A percentile compares a stretch with the other conserved stretches of the same genome.
These are phyloP conservation scores for Stigmatopora nigra DNA, from an alignment of 2,113 vertebrate genomes.

Conservation along the genomic window DNA sequence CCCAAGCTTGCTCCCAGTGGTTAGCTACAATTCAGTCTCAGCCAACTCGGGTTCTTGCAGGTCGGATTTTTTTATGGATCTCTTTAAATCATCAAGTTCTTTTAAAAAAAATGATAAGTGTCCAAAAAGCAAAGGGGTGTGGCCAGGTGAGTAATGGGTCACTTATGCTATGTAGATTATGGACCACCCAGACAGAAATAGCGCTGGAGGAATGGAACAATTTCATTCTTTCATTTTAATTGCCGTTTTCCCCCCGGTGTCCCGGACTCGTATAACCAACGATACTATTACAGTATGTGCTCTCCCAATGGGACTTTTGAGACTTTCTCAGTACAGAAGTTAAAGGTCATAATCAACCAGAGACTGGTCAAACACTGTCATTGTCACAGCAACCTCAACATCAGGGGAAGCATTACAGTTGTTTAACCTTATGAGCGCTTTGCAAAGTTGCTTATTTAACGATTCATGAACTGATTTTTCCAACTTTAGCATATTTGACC, in stretches of 20 bases:
- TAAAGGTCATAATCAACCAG: constrained; percentile 25
- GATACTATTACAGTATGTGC: constrained; percentile 18
- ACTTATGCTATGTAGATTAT: constrained; percentile 27
- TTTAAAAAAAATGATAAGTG: constrained; percentile 55
- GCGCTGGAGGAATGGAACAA: constrained; percentile 34
- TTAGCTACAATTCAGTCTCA: constrained; percentile 26
- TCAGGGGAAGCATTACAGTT: constrained; percentile 11
- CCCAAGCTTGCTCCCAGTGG: constrained; percentile 25
- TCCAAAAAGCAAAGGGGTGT: constrained; percentile 62
- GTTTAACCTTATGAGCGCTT: constrained; percentile 3
- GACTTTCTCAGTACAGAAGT: constrained; percentile 15
- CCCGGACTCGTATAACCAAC: constrained; percentile 1
- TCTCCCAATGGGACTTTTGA: constrained; percentile 14
- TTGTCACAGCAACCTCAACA: constrained; percentile 20
- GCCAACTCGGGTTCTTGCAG: constrained; percentile 45
- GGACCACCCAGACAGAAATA: constrained; percentile 54
- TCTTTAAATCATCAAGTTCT: constrained; percentile 72
- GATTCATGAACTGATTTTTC: not conserved
- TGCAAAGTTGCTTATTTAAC: constrained; percentile 3
- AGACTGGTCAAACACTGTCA: constrained; percentile 21
- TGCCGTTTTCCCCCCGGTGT: constrained; percentile 15
- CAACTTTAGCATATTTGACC: constrained; percentile 19
- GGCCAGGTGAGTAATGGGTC: constrained; percentile 62
- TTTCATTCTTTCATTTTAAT: constrained; percentile 20
- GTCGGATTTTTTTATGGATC: constrained; percentile 59